A percentile compares a stretch with the other conserved stretches of the same genome.
These are phyloP conservation scores for Eristalinus aeneus DNA, from an alignment of 2,888 invertebrate species.

Conservation along the genomic window DNA sequence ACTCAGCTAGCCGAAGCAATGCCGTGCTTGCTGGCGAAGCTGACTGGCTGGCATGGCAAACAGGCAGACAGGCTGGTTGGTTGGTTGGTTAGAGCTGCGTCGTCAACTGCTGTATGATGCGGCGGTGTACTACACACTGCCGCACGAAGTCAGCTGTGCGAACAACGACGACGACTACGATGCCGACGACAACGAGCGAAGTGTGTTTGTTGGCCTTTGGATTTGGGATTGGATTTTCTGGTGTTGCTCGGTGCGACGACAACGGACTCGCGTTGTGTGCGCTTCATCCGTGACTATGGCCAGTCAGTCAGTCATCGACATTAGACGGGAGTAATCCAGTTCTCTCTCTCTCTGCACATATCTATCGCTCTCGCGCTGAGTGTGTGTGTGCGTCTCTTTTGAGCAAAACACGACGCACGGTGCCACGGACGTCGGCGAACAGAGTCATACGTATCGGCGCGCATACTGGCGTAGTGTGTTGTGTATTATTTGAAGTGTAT, in stretches of 20 bases:
- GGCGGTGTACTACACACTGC: slow-evolving; percentile 39
- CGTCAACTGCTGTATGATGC: slow-evolving; percentile 47
- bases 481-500: neutral
- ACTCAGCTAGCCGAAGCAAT: neutral
- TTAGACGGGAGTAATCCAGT: slow-evolving; percentile 75
- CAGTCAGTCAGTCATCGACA: slow-evolving; percentile 76
- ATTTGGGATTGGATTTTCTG: slow-evolving; percentile 40
- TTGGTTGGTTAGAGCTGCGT: slow-evolving; percentile 14
- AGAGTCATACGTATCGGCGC: neutral
- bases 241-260: slow-evolving; percentile 22
- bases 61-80: slow-evolving; percentile 8
- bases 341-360: slow-evolving; percentile 41
- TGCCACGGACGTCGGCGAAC: too few relatives aligned
- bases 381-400: neutral
- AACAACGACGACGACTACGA: neutral
- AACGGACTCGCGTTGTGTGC: slow-evolving; percentile 58
- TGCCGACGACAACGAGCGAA: neutral
- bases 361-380: neutral
- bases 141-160: slow-evolving; percentile 50
- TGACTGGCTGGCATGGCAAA: slow-evolving; percentile 15
- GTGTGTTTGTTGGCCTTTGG: slow-evolving; percentile 61
- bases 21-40: neutral
- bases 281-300: slow-evolving; percentile 71
- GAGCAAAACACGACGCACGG: neutral
- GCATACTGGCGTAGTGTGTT: neutral